phyloP scores from a whole-genome alignment of 2,113 vertebrate genomes.

The Istiophorus platypterus region DNA sequence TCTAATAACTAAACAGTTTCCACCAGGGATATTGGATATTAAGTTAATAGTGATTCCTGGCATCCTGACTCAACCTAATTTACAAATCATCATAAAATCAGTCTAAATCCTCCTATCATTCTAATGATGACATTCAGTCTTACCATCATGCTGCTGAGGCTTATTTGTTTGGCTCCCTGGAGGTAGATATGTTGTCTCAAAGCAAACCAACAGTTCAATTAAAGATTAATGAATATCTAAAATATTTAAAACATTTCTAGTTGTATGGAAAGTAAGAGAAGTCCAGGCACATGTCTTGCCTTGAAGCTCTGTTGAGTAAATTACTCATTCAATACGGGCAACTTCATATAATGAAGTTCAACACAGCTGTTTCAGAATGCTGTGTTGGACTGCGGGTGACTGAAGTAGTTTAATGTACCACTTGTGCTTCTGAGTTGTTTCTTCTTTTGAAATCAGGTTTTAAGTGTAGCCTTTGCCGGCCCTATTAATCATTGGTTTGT shows the following conservation, averaged over 20 bases:
- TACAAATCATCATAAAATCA: background rate
- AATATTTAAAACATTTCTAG: background rate
- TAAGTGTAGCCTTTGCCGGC: conserved; percentile 72
- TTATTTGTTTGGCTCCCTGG: background rate
- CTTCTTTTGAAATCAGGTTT: conserved; percentile 47
- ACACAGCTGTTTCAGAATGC: background rate
- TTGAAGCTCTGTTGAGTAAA: background rate
- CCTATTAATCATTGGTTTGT: conserved; percentile 84
- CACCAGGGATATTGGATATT: background rate
- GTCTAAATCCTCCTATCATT: background rate
- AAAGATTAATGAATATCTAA: no score
- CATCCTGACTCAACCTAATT: background rate
- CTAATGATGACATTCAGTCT: background rate
- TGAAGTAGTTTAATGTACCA: background rate
- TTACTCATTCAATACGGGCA: background rate
- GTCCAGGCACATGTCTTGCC: background rate
- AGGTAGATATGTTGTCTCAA: no score
- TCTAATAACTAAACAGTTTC: background rate
- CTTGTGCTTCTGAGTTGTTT: conserved; percentile 10
- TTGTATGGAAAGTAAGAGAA: background rate
- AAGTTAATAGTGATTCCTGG: background rate
- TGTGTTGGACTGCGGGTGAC: background rate
- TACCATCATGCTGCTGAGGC: background rate
- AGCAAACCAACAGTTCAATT: no score
- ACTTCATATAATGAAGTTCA: conserved; percentile 9